Conservation (phyloP, 2,888 invertebrate genomes). For the Oscheius sp. region DNA sequence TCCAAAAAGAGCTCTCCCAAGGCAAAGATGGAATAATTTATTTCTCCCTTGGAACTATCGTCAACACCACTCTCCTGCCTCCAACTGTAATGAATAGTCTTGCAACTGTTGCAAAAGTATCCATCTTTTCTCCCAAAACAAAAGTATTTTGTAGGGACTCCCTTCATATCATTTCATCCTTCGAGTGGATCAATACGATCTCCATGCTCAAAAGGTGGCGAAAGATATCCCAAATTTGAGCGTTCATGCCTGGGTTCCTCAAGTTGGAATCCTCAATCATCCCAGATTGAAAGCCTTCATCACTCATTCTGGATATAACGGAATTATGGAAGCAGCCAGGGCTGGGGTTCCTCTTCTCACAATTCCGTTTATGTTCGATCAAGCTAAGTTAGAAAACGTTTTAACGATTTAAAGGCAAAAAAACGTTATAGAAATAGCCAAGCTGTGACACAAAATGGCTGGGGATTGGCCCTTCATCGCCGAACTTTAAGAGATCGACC, state of each 20-base stretch:
- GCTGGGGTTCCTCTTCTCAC: slow-evolving; percentile 52
- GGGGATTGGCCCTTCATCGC: slow-evolving; percentile 50
- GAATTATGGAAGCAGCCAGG: slow-evolving; percentile 59
- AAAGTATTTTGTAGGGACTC: slow-evolving; percentile 28
- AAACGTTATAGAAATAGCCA: slow-evolving; percentile 42
- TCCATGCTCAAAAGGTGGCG: slow-evolving; percentile 18
- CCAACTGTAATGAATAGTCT: slow-evolving; percentile 43
- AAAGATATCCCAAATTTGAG: slow-evolving; percentile 35
- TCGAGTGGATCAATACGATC: slow-evolving; percentile 43
- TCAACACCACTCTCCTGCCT: slow-evolving; percentile 48
- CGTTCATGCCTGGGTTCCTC: slow-evolving; percentile 52
- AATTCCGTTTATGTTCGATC: slow-evolving; percentile 50
- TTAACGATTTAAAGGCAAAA: neutral
- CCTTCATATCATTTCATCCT: slow-evolving; percentile 55
- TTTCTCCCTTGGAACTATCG: slow-evolving; percentile 56
- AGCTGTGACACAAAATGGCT: slow-evolving; percentile 54
- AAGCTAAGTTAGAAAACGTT: slow-evolving; percentile 35
- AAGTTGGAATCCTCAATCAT: slow-evolving; percentile 51
- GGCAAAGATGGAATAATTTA: slow-evolving; percentile 47
- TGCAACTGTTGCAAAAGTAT: slow-evolving; percentile 20
- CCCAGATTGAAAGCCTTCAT: slow-evolving; percentile 54
- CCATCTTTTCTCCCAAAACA: too few species aligned
- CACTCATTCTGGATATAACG: slow-evolving; percentile 64
- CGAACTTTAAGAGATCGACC: slow-evolving; percentile 35
- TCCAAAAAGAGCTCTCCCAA: slow-evolving; percentile 38